Conservation (phyloP, 2,113 vertebrate species). For the Nettapus auritus region DNA sequence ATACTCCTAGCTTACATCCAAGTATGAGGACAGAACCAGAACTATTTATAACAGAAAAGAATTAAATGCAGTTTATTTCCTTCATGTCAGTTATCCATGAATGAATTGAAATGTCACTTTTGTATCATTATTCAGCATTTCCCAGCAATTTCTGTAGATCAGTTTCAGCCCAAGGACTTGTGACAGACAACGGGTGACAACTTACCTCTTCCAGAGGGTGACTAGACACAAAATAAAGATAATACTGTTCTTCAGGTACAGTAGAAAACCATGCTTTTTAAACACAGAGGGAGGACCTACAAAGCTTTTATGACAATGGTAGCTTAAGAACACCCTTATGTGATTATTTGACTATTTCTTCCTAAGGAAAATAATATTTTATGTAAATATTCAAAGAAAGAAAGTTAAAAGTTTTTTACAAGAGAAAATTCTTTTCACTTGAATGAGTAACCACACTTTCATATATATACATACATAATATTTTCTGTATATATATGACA, state of each 20-base stretch:
- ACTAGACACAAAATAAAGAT: neutral
- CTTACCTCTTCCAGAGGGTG: neutral
- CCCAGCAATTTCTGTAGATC: neutral
- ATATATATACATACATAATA: too few species aligned
- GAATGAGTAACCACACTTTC: neutral
- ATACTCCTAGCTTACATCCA: neutral
- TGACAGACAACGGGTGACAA: rapidly evolving
- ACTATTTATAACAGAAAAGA: neutral
- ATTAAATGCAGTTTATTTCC: neutral
- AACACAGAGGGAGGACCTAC: neutral
- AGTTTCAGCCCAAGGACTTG: neutral
- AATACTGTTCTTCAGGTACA: neutral
- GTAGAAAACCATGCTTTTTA: neutral
- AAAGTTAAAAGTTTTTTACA: neutral
- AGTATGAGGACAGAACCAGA: neutral
- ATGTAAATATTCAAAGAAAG: neutral
- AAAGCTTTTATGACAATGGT: neutral
- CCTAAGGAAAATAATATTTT: neutral
- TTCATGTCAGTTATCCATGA: neutral
- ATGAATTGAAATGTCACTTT: neutral
- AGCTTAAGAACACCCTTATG: neutral
- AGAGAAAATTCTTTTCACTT: neutral
- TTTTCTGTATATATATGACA: too few species aligned
- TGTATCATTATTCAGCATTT: neutral
- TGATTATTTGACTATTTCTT: neutral